Conservation (phyloP, 2,113 vertebrate species). For the Columba janthina region DNA sequence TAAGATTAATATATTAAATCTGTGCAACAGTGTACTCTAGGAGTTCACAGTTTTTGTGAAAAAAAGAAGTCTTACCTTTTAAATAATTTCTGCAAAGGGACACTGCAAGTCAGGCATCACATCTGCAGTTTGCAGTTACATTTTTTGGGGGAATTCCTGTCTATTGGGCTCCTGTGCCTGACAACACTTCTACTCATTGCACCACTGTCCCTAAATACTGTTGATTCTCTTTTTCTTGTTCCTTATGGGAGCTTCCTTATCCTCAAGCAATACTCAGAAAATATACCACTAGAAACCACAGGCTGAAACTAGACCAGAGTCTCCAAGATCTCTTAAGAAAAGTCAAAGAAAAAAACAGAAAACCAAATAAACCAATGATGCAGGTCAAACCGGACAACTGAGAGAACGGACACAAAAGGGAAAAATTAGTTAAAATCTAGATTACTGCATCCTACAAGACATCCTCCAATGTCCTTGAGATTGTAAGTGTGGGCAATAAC, state of each 20-base stretch:
- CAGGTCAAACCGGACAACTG: not conserved
- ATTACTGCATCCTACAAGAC: not conserved
- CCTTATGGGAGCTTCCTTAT: not conserved
- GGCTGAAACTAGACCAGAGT: not conserved
- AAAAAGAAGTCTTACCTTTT: not conserved
- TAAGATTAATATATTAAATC: not conserved
- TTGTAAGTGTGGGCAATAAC: not conserved
- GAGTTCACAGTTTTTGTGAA: not conserved
- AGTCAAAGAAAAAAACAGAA: not conserved
- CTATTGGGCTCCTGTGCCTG: not conserved
- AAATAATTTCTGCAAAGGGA: not conserved
- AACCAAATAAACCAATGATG: not conserved
- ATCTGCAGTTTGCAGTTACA: not conserved
- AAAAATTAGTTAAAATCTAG: not conserved
- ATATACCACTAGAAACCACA: not conserved
- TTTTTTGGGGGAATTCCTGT: not conserved
- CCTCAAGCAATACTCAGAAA: not conserved
- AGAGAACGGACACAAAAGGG: not conserved
- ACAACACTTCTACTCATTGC: not conserved
- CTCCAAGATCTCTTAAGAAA: not conserved
- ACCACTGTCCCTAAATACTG: not conserved
- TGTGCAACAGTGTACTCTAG: not conserved
- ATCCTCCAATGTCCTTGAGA: not conserved
- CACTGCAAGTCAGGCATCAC: not conserved
- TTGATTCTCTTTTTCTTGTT: not conserved